Conservation (phyloP, 2,113 vertebrate genomes). For the Brachyistius frenatus region DNA sequence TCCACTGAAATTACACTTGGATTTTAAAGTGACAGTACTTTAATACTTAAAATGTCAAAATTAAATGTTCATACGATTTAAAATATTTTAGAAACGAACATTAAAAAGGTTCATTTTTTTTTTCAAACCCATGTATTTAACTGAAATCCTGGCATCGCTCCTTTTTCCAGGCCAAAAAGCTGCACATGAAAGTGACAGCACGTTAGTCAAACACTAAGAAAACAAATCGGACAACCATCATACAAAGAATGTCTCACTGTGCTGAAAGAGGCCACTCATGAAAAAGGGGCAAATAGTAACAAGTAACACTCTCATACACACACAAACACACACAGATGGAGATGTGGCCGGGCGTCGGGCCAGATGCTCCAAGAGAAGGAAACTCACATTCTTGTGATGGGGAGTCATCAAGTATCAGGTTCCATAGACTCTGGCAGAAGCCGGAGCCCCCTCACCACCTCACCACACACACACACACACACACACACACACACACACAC, state of each 20-base stretch:
- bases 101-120: neutral
- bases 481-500: conserved; percentile 25
- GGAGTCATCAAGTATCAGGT: conserved; percentile 99
- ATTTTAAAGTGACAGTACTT: no score
- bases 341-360: conserved; percentile 89
- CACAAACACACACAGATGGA: conserved; percentile 86
- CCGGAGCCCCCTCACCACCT: conserved; percentile 59
- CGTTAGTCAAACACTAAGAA: conserved; percentile 40
- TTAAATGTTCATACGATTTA: neutral
- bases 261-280: conserved; percentile 75
- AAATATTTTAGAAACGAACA: neutral
- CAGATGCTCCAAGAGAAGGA: conserved; percentile 88
- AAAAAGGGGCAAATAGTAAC: conserved; percentile 87
- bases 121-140: neutral
- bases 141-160: neutral
- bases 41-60: neutral
- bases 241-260: conserved; percentile 71
- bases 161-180: neutral
- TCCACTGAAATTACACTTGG: neutral
- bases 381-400: conserved; percentile 97
- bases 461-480: conserved; percentile 22
- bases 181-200: conserved; percentile 51
- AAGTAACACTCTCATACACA: conserved; percentile 70
- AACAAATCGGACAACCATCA: conserved; percentile 53
- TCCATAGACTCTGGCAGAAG: conserved; percentile 94